Conservation (phyloP, 1,140 invertebrate species). For the Epicauta chinensis region DNA sequence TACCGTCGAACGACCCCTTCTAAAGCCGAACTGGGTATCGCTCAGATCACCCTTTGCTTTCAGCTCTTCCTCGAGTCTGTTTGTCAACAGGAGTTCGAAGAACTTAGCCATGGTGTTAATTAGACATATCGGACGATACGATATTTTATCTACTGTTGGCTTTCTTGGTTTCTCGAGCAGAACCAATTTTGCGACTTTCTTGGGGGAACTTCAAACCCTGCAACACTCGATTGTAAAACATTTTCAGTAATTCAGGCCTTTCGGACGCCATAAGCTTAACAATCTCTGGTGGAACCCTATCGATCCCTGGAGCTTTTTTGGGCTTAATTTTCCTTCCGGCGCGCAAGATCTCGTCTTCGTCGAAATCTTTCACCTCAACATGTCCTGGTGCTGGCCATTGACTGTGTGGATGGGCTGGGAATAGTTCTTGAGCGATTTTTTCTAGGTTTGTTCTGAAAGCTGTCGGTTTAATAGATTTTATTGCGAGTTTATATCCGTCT, state of each 20-base stretch:
- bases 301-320: constrained; percentile 20
- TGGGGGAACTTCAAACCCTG: constrained; percentile 1
- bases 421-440: constrained; percentile 7
- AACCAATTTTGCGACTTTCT: too few relatives aligned
- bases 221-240: constrained; percentile 1
- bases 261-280: background rate
- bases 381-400: background rate
- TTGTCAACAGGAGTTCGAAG: constrained; percentile 25
- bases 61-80: constrained; percentile 25
- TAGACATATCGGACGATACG: constrained; percentile 36
- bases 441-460: constrained; percentile 1
- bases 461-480: constrained; percentile 17
- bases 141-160: background rate
- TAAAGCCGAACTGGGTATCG: constrained; percentile 24
- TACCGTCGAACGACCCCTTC: constrained; percentile 22
- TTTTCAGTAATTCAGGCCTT: background rate
- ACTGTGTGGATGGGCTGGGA: background rate
- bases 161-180: background rate
- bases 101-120: constrained; percentile 32
- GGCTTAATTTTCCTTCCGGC: constrained; percentile 8
- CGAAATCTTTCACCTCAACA: background rate
- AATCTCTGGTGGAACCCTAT: constrained; percentile 17
- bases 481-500: constrained; percentile 30
- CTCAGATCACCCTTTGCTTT: constrained; percentile 14
- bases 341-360: constrained; percentile 11